Percentiles rank a stretch among this genome's conserved stretches.
These are phyloP conservation scores for Cebidichthys violaceus DNA, from an alignment of 2,113 vertebrate species.

Conservation along the genomic window DNA sequence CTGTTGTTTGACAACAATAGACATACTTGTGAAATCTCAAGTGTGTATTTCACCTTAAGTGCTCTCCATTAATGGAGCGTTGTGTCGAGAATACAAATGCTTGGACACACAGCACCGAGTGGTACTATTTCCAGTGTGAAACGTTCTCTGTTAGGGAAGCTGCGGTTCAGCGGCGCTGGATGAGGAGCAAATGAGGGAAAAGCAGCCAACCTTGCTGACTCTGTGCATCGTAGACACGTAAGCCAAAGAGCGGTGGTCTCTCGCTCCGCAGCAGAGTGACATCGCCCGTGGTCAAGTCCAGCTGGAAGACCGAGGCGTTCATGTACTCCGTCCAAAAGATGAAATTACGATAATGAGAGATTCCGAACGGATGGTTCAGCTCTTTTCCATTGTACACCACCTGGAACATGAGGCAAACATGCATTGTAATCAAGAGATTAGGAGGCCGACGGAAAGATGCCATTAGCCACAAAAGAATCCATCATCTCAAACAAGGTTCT, in stretches of 20 bases:
- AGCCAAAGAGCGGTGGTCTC: slow-evolving; percentile 94
- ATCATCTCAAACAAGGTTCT: slow-evolving; percentile 49
- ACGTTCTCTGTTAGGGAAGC: slow-evolving; percentile 40
- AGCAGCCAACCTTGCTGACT: slow-evolving; percentile 92
- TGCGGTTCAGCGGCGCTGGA: slow-evolving; percentile 34
- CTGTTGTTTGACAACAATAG: slow-evolving; percentile 5
- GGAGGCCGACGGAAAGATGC: slow-evolving; percentile 11
- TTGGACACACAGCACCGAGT: slow-evolving; percentile 17
- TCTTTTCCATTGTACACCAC: slow-evolving; percentile 96
- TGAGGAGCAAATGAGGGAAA: slow-evolving; percentile 30
- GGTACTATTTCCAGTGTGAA: slow-evolving; percentile 34
- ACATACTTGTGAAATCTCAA: not conserved
- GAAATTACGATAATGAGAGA: slow-evolving; percentile 92
- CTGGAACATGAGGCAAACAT: slow-evolving; percentile 77
- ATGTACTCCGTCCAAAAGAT: slow-evolving; percentile 99
- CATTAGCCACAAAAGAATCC: slow-evolving; percentile 27
- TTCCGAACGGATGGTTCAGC: slow-evolving; percentile 96
- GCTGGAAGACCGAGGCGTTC: slow-evolving; percentile 97
- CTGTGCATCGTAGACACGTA: slow-evolving; percentile 94
- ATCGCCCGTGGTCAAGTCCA: slow-evolving; percentile 90
- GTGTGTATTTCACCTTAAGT: slow-evolving; percentile 42
- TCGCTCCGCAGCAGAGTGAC: slow-evolving; percentile 92
- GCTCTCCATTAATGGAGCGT: slow-evolving; percentile 36
- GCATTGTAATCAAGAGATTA: slow-evolving; percentile 49
- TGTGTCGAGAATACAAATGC: slow-evolving; percentile 13